These are phyloP conservation scores for Gymnogyps californianus DNA, from an alignment of 2,113 vertebrate species.

Conservation along the genomic window DNA sequence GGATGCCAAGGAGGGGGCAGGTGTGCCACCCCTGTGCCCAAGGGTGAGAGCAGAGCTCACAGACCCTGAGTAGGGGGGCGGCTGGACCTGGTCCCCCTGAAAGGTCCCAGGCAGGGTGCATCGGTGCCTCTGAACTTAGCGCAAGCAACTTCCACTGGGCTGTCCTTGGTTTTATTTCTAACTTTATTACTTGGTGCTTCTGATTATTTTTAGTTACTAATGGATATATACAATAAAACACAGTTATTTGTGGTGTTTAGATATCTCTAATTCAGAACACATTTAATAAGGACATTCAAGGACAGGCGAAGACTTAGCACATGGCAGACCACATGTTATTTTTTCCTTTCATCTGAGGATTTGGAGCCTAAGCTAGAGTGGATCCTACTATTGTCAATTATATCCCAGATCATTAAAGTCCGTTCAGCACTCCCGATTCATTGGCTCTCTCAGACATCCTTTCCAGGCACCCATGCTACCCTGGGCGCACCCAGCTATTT, in stretches of 20 bases:
- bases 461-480: not conserved
- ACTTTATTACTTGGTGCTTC: not conserved
- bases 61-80: fast-evolving
- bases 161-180: not conserved
- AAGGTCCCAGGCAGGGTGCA: not conserved
- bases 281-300: not conserved
- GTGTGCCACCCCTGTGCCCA: fast-evolving
- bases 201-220: not conserved
- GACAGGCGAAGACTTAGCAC: not conserved
- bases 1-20: not conserved
- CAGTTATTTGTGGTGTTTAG: not conserved
- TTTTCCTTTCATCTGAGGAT: not conserved
- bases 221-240: not conserved
- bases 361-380: not conserved
- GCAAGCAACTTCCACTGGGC: not conserved
- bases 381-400: not conserved
- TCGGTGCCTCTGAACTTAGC: not conserved
- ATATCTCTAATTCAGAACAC: not conserved
- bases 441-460: not conserved
- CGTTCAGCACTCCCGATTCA: not conserved
- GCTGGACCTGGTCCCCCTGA: fast-evolving
- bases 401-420: not conserved
- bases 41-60: not conserved
- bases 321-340: not conserved
- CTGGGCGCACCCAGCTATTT: not conserved